Evolutionary conservation across 2,113 vertebrate species (phyloP).

Genomic region (Chloebia gouldiae): DNA sequence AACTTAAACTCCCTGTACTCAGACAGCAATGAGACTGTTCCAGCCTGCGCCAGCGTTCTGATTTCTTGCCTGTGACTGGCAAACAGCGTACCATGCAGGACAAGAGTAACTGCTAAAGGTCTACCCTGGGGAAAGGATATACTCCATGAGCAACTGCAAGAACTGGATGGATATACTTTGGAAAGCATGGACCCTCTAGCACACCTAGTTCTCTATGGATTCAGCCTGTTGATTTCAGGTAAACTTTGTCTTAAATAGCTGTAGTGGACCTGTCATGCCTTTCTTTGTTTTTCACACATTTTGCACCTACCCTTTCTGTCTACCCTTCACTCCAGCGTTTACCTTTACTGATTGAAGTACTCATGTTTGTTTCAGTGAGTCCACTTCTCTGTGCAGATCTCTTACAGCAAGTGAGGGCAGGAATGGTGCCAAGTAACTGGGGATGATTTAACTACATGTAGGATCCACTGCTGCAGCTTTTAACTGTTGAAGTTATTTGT

Average conservation of each 20-base stretch:
- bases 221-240: slow-evolving; percentile 78
- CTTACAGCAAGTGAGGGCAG: not conserved
- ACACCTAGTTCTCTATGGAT: slow-evolving; percentile 68
- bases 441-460: not conserved
- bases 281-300: not conserved
- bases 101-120: slow-evolving; percentile 26
- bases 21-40: slow-evolving; percentile 77
- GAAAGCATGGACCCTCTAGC: slow-evolving; percentile 79
- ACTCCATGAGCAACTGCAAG: slow-evolving; percentile 66
- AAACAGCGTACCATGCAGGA: slow-evolving; percentile 53
- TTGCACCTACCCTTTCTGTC: not conserved
- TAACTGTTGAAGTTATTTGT: not conserved
- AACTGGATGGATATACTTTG: slow-evolving; percentile 79
- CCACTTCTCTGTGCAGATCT: not conserved
- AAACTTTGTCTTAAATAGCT: slow-evolving; percentile 45
- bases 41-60: slow-evolving; percentile 55
- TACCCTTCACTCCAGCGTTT: not conserved
- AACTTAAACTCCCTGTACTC: slow-evolving; percentile 88
- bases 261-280: not conserved
- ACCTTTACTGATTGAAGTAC: not conserved
- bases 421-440: not conserved
- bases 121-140: slow-evolving; percentile 33
- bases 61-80: slow-evolving; percentile 66
- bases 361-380: not conserved
- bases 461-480: not conserved